A percentile compares a stretch with the other conserved stretches of the same genome.
These are phyloP conservation scores for Myotis planiceps DNA, from an alignment of 2,797 vertebrate species.

Conservation along the genomic window DNA sequence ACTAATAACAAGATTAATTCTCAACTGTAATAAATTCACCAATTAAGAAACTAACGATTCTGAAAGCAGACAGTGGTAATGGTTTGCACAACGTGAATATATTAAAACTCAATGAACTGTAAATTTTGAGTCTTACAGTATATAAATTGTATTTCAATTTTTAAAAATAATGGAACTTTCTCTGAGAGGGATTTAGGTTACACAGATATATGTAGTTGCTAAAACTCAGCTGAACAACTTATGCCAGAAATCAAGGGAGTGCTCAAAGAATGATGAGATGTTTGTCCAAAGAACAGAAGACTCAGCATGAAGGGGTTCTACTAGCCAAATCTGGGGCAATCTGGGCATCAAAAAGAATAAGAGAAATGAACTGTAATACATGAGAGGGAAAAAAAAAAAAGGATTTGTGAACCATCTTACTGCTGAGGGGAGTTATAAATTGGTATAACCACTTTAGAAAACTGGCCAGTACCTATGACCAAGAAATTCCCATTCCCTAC, in stretches of 20 bases:
- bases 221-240: constrained; percentile 11
- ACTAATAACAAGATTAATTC: background rate
- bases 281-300: background rate
- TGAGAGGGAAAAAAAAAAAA: background rate
- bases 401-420: background rate
- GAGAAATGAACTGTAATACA: background rate
- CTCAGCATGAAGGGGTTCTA: background rate
- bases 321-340: background rate
- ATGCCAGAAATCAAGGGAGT: background rate
- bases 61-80: background rate
- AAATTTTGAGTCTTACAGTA: background rate
- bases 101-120: background rate
- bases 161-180: background rate
- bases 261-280: background rate
- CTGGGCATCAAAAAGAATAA: background rate
- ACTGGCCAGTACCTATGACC: background rate
- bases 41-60: constrained; percentile 30
- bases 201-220: background rate
- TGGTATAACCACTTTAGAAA: background rate
- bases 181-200: background rate
- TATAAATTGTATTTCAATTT: background rate
- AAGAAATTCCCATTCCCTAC: background rate
- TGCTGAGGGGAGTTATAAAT: background rate
- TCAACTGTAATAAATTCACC: background rate
- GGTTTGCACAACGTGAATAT: background rate